These are phyloP conservation scores for Eilema depressum DNA, from an alignment of 2,888 invertebrate genomes.

Conservation along the genomic window DNA sequence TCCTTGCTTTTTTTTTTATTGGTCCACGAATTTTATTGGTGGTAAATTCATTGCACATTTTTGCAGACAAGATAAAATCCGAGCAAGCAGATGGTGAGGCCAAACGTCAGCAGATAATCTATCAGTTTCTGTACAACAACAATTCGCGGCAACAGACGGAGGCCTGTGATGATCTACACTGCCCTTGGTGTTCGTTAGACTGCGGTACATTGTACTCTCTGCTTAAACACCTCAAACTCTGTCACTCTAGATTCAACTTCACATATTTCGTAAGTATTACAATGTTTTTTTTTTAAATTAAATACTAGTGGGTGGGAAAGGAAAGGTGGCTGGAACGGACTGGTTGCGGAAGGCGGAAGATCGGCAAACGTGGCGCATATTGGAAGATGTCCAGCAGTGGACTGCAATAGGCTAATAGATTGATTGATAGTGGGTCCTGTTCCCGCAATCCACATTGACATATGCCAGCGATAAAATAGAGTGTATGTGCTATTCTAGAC, in stretches of 20 bases:
- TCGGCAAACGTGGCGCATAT: no score
- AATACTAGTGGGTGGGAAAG: no score
- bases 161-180: conserved; percentile 96
- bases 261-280: conserved; percentile 92
- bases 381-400: no score
- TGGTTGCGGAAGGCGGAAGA: no score
- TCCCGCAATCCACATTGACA: no score
- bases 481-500: no score
- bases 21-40: no score
- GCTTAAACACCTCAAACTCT: conserved; percentile 96
- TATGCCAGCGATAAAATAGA: no score
- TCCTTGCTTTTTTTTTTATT: no score
- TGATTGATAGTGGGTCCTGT: no score
- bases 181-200: conserved; percentile 98
- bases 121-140: conserved; percentile 98
- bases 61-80: conserved; percentile 71
- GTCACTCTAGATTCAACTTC: conserved; percentile 97
- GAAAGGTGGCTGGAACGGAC: no score
- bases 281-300: neutral
- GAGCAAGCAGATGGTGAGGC: conserved; percentile 65
- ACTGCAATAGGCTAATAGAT: no score
- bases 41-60: conserved; percentile 15
- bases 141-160: conserved; percentile 98
- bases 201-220: conserved; percentile 95
- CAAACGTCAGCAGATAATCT: conserved; percentile 93